Percentiles rank a stretch among this genome's conserved stretches.
These are phyloP conservation scores for Pomatorhinus ruficollis DNA, from an alignment of 2,113 vertebrate genomes.

Conservation along the genomic window DNA sequence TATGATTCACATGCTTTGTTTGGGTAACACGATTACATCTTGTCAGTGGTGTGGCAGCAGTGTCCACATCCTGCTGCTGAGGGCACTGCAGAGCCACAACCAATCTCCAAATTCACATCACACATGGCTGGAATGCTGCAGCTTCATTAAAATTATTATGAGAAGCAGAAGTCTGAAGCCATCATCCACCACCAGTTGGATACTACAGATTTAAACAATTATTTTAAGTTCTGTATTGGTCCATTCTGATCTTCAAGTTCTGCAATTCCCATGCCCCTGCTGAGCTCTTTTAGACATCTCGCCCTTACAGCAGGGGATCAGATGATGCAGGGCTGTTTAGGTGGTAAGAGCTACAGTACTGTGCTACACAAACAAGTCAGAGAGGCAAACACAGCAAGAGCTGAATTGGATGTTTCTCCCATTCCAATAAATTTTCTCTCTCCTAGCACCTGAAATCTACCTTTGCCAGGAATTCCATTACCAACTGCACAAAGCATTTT, in stretches of 20 bases:
- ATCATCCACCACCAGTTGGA: constrained; percentile 6
- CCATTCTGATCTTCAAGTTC: constrained; percentile 3
- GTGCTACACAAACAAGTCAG: constrained; percentile 3
- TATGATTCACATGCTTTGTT: background rate
- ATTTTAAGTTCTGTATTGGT: background rate
- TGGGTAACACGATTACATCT: background rate
- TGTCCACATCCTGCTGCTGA: background rate
- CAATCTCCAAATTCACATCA: background rate
- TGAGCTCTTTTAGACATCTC: constrained; percentile 10
- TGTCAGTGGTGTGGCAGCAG: background rate
- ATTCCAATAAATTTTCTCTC: background rate
- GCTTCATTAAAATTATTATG: constrained; percentile 45
- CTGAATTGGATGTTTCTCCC: constrained; percentile 11
- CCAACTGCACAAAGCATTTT: background rate
- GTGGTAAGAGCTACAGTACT: background rate
- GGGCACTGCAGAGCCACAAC: background rate
- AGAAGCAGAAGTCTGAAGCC: constrained; percentile 17
- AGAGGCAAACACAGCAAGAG: constrained; percentile 41
- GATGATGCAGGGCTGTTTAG: constrained; percentile 24
- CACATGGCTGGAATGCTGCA: background rate
- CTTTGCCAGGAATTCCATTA: constrained; percentile 40
- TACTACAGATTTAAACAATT: constrained; percentile 19
- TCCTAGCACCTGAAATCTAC: constrained; percentile 11
- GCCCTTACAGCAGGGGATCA: constrained; percentile 27
- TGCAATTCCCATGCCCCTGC: constrained; percentile 27